A percentile compares a stretch with the other conserved stretches of the same genome.
These are phyloP conservation scores for Oophaga sylvatica DNA, from an alignment of 2,797 vertebrate species.

Conservation along the genomic window DNA sequence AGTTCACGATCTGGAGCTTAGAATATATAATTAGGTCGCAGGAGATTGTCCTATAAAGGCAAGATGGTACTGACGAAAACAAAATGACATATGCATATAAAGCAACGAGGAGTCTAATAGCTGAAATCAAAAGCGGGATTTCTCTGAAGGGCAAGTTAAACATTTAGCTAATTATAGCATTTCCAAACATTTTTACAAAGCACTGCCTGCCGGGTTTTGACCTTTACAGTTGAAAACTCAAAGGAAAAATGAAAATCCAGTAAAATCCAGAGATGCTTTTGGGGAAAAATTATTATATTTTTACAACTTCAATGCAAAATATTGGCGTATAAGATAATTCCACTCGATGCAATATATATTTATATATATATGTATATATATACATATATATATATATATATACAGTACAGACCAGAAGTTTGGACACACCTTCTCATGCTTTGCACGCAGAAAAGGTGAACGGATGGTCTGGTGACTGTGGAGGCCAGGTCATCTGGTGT, in stretches of 20 bases:
- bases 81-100: neutral
- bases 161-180: slow-evolving; percentile 24
- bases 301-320: neutral
- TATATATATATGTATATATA: too few species aligned
- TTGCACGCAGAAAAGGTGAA: too few species aligned
- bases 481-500: too few species aligned
- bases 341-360: too few species aligned
- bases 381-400: too few species aligned
- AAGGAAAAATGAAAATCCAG: neutral
- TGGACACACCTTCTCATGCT: too few species aligned
- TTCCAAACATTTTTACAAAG: slow-evolving; percentile 24
- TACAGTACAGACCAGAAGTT: too few species aligned
- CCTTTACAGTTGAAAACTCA: neutral
- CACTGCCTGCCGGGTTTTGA: neutral
- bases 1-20: slow-evolving; percentile 22
- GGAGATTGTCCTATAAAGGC: neutral
- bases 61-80: neutral
- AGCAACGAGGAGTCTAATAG: neutral
- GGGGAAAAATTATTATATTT: neutral
- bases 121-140: neutral
- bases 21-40: neutral
- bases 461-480: too few species aligned
- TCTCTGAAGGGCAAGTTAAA: neutral
- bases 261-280: neutral
- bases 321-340: neutral